These are phyloP conservation scores for Labeo catla DNA, from an alignment of 2,113 vertebrate species.

Conservation along the genomic window DNA sequence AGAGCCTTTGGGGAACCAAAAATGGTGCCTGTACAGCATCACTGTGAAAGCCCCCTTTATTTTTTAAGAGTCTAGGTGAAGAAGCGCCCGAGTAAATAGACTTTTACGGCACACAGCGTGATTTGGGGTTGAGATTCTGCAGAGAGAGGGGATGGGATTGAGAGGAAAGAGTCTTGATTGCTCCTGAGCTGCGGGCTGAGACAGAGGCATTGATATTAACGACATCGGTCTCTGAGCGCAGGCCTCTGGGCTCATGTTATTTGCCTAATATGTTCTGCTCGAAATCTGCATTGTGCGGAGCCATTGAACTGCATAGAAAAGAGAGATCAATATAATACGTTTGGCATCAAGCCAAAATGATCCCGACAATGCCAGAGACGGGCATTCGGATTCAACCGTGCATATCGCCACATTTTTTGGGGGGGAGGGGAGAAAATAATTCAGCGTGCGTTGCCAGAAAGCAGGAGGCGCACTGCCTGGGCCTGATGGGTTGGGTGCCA, in stretches of 20 bases:
- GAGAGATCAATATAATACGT: slow-evolving; percentile 85
- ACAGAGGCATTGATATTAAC: slow-evolving; percentile 59
- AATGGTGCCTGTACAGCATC: background rate
- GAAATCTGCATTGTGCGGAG: slow-evolving; percentile 80
- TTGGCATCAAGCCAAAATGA: slow-evolving; percentile 79
- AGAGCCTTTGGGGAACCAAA: background rate
- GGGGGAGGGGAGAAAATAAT: slow-evolving; percentile 78
- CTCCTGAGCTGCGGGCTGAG: slow-evolving; percentile 52
- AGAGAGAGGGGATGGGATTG: slow-evolving; percentile 31
- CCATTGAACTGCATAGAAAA: slow-evolving; percentile 80
- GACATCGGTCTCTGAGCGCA: slow-evolving; percentile 65
- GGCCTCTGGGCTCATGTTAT: slow-evolving; percentile 70
- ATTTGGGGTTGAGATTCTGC: slow-evolving; percentile 32
- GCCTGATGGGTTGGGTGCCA: slow-evolving; percentile 82
- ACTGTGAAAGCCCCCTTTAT: background rate
- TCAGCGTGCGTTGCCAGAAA: slow-evolving; percentile 79
- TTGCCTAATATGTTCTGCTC: slow-evolving; percentile 80
- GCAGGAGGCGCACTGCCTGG: slow-evolving; percentile 78
- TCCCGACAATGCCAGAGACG: slow-evolving; percentile 78
- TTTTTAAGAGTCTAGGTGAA: background rate
- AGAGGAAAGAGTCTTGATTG: slow-evolving; percentile 37
- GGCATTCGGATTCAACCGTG: slow-evolving; percentile 80
- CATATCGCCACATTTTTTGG: slow-evolving; percentile 68
- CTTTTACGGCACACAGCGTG: slow-evolving; percentile 40
- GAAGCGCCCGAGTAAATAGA: slow-evolving; percentile 62